phyloP scores from a whole-genome alignment of 2,113 vertebrate species.

The Chunga burmeisteri region DNA sequence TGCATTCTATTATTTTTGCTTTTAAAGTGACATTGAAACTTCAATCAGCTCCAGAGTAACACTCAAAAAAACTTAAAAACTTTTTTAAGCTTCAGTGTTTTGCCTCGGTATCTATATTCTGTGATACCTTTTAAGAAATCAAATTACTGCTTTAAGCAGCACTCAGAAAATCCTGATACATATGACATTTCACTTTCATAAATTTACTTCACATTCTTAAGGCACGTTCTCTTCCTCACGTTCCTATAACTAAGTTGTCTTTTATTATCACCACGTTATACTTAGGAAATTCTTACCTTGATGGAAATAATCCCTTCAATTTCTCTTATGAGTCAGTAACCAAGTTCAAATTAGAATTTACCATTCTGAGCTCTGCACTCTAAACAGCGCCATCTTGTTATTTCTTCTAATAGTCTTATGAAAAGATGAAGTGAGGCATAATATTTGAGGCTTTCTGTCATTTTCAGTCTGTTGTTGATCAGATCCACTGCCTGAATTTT shows the following conservation, averaged over 20 bases:
- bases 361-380: not conserved
- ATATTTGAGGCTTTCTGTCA: not conserved
- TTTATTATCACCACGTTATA: not conserved
- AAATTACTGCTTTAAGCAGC: not conserved
- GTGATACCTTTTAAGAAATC: not conserved
- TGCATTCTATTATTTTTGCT: not conserved
- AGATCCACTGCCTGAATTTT: not conserved
- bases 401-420: not conserved
- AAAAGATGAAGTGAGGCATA: not conserved
- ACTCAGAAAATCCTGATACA: not conserved
- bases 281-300: not conserved
- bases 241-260: not conserved
- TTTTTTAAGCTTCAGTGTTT: not conserved
- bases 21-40: not conserved
- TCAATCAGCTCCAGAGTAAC: not conserved
- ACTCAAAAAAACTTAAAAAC: not conserved
- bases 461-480: not conserved
- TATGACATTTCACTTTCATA: not conserved
- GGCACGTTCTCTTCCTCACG: not conserved
- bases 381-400: not conserved
- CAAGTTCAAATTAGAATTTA: not conserved
- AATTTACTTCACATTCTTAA: not conserved
- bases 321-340: not conserved
- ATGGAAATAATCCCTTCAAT: not conserved
- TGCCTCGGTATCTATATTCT: not conserved